A percentile compares a stretch with the other conserved stretches of the same genome.
Conservation (phyloP, 2,113 vertebrate genomes). For the Cochlearius cochlearius region DNA sequence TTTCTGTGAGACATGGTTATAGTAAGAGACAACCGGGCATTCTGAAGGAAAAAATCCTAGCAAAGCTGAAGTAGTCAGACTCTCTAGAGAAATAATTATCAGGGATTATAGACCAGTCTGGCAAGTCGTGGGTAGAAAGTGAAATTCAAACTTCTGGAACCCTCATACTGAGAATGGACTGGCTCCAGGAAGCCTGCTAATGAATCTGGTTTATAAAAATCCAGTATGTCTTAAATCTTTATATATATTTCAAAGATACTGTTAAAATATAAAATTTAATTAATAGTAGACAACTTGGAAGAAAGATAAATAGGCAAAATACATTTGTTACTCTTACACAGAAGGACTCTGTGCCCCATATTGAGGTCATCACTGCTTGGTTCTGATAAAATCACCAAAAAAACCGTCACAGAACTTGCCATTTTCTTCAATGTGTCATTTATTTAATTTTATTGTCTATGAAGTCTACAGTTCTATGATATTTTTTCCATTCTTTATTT, state of each 20-base stretch:
- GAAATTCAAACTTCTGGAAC: conserved; percentile 13
- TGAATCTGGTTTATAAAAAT: not conserved
- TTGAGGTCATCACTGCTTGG: not conserved
- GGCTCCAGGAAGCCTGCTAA: not conserved
- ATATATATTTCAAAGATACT: not conserved
- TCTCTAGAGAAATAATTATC: conserved; percentile 34
- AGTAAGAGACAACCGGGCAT: not conserved
- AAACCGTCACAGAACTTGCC: not conserved
- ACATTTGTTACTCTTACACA: not conserved
- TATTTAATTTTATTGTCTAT: not conserved
- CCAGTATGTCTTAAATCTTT: not conserved
- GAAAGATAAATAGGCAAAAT: not conserved
- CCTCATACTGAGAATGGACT: not conserved
- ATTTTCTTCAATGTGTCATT: not conserved
- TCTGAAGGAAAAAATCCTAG: conserved; percentile 8
- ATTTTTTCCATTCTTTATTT: not conserved
- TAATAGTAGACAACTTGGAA: not conserved
- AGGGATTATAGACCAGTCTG: conserved; percentile 11
- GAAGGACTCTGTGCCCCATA: not conserved
- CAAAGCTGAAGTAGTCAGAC: not conserved
- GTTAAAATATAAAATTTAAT: not conserved
- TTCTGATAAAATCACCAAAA: not conserved
- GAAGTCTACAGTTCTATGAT: not conserved
- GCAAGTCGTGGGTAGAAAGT: not conserved
- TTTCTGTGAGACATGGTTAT: not conserved